A percentile compares a stretch with the other conserved stretches of the same genome.
These are phyloP conservation scores for Sebastes wilsoni DNA, from an alignment of 2,797 vertebrate genomes.

Conservation along the genomic window DNA sequence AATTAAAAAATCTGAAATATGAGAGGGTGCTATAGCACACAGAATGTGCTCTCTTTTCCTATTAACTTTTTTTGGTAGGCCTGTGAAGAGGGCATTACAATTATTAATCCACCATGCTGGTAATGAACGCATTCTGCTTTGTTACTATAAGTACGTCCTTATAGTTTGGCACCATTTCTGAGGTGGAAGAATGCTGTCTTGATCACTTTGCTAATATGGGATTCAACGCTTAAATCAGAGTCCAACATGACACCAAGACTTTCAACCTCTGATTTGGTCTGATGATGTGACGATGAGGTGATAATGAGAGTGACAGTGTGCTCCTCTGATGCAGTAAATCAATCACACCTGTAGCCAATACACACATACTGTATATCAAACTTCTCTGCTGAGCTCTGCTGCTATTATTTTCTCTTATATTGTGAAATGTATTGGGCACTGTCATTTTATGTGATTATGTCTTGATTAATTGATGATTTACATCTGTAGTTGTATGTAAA, in stretches of 20 bases:
- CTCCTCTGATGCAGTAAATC: neutral
- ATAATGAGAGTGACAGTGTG: neutral
- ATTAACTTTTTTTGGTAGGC: too few relatives aligned
- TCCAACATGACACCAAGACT: neutral
- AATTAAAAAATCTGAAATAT: neutral
- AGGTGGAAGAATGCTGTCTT: neutral
- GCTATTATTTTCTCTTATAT: too few relatives aligned
- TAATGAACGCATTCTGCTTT: neutral
- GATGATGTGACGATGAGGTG: neutral
- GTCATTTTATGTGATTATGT: neutral
- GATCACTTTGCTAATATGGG: neutral
- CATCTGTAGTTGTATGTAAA: neutral
- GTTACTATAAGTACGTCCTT: neutral
- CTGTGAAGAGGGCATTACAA: too few relatives aligned
- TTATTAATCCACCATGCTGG: neutral
- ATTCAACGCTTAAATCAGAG: neutral
- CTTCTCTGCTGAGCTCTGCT: neutral
- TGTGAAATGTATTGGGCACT: neutral
- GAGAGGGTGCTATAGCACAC: neutral
- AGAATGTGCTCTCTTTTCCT: neutral
- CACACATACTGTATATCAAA: neutral
- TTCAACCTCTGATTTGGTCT: neutral
- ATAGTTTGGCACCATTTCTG: neutral
- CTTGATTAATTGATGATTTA: neutral
- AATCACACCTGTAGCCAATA: neutral